Conservation (phyloP, 2,113 vertebrate genomes). For the Hirundichthys speculiger region DNA sequence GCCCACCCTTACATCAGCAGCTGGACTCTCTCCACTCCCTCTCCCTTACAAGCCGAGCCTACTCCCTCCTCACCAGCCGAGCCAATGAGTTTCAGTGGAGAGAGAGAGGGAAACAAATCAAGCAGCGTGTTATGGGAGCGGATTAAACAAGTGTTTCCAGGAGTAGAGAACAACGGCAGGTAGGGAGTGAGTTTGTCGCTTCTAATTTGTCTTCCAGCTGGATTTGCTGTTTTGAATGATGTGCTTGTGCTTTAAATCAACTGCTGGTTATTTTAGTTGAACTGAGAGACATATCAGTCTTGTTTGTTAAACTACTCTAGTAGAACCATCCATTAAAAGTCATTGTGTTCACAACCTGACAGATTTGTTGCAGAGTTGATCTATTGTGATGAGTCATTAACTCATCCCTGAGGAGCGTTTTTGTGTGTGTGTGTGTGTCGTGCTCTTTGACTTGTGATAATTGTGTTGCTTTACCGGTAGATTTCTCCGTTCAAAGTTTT, state of each 20-base stretch:
- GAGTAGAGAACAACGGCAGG: slow-evolving; percentile 63
- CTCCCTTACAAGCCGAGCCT: slow-evolving; percentile 33
- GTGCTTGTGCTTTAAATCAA: background rate
- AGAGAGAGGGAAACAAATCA: slow-evolving; percentile 19
- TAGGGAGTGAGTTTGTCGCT: slow-evolving; percentile 52
- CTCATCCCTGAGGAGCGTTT: slow-evolving; percentile 2
- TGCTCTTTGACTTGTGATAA: slow-evolving; percentile 32
- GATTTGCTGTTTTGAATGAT: background rate
- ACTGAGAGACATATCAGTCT: no score
- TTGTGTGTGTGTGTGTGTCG: background rate
- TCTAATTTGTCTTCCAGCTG: background rate
- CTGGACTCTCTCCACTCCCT: slow-evolving; percentile 57
- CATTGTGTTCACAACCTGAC: background rate
- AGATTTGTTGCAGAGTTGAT: slow-evolving; percentile 14
- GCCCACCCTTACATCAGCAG: slow-evolving; percentile 56
- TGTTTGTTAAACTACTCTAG: no score
- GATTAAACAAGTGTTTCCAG: slow-evolving; percentile 64
- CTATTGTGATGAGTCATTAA: slow-evolving; percentile 4
- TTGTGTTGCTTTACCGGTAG: background rate
- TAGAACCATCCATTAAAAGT: no score
- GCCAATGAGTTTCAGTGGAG: slow-evolving; percentile 65
- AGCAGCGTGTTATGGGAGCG: slow-evolving; percentile 58
- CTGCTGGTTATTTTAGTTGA: background rate
- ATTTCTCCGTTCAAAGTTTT: slow-evolving; percentile 30
- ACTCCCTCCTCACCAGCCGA: slow-evolving; percentile 49